These are phyloP conservation scores for Scomber scombrus DNA, from an alignment of 2,113 vertebrate species.

Conservation along the genomic window DNA sequence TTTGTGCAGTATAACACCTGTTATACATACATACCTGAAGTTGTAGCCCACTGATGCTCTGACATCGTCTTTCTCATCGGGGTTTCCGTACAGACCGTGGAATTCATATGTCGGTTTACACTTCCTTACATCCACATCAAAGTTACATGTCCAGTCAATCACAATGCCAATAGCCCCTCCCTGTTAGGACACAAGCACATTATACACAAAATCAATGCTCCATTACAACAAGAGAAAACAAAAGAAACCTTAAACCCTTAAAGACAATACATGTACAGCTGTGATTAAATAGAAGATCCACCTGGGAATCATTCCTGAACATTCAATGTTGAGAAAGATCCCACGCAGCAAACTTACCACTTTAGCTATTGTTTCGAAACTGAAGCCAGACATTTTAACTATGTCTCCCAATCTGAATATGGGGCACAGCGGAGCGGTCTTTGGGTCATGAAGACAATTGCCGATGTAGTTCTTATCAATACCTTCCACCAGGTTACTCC, in stretches of 20 bases:
- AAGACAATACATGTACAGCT: neutral
- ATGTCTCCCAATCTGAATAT: slow-evolving; percentile 93
- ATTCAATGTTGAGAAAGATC: neutral
- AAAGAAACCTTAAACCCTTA: neutral
- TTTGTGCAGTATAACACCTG: neutral
- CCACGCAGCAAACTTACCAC: slow-evolving; percentile 80
- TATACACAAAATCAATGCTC: neutral
- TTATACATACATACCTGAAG: slow-evolving; percentile 88
- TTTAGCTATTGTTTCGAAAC: slow-evolving; percentile 86
- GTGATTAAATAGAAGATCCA: neutral
- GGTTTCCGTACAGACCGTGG: slow-evolving; percentile 90
- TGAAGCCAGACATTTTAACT: slow-evolving; percentile 88
- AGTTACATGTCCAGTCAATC: slow-evolving; percentile 94
- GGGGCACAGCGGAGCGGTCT: slow-evolving; percentile 87
- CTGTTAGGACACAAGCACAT: slow-evolving; percentile 74
- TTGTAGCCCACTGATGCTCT: slow-evolving; percentile 92
- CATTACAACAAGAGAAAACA: neutral
- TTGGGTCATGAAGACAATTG: slow-evolving; percentile 86
- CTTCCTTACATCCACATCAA: slow-evolving; percentile 86
- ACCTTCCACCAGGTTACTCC: slow-evolving; percentile 92
- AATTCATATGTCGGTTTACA: slow-evolving; percentile 92
- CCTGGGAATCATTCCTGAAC: neutral
- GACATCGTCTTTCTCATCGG: slow-evolving; percentile 76
- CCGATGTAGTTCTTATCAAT: slow-evolving; percentile 85
- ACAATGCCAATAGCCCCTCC: slow-evolving; percentile 93